Percentiles rank a stretch among this genome's conserved stretches.
Evolutionary conservation across 92 coral and sea anemone species (phyloP).

Genomic region (Pocillopora grandis): DNA sequence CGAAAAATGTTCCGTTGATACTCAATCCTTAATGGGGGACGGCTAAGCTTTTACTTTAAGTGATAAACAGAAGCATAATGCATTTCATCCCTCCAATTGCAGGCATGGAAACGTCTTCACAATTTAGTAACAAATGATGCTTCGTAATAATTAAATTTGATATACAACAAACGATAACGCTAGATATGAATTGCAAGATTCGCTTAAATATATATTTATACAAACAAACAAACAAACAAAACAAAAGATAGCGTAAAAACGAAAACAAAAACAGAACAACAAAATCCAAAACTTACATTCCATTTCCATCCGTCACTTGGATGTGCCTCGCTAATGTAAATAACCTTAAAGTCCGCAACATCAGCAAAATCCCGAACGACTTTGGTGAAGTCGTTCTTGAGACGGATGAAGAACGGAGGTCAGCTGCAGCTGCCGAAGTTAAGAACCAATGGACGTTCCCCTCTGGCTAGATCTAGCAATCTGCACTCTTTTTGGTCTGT

Average conservation of each 20-base stretch:
- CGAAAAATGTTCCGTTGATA: too few relatives aligned
- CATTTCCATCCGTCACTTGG: constrained; percentile 80
- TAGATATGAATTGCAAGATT: too few relatives aligned
- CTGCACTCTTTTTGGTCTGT: constrained; percentile 39
- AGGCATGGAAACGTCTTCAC: too few relatives aligned
- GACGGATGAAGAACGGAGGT: constrained; percentile 78
- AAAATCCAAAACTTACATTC: constrained; percentile 24
- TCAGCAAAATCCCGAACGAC: constrained; percentile 69
- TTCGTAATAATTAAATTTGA: too few relatives aligned
- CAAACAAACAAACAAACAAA: background rate
- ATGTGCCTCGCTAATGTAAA: constrained; percentile 91
- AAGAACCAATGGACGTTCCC: constrained; percentile 73
- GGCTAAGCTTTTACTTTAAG: too few relatives aligned
- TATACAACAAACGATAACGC: too few relatives aligned
- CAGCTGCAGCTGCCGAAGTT: constrained; percentile 90
- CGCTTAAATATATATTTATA: too few relatives aligned
- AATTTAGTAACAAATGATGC: too few relatives aligned
- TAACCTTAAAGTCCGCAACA: constrained; percentile 81
- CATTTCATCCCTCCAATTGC: too few relatives aligned
- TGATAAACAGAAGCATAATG: too few relatives aligned
- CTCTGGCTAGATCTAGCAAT: constrained; percentile 46
- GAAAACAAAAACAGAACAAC: background rate
- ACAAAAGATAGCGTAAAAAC: background rate
- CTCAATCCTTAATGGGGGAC: too few relatives aligned
- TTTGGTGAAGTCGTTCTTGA: constrained; percentile 65